A percentile compares a stretch with the other conserved stretches of the same genome.
phyloP scores from a whole-genome alignment of 92 coral and sea anemone species.

The Meandrina meandrites region DNA sequence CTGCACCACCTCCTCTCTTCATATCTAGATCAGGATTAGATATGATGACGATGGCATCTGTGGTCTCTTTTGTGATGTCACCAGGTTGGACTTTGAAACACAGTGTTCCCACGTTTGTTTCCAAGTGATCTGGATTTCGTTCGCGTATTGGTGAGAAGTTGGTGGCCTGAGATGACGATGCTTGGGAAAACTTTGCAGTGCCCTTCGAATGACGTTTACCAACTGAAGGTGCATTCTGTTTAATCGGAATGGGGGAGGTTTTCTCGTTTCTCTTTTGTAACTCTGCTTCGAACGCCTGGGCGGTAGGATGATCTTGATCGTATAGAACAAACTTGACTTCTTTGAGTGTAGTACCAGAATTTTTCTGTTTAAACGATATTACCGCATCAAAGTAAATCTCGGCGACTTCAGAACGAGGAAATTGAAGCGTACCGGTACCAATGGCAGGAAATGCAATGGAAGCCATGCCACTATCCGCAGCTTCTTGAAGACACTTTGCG shows the following conservation, averaged over 20 bases:
- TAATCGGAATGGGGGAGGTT: not conserved
- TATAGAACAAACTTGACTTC: conserved; percentile 69
- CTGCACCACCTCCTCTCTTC: conserved; percentile 49
- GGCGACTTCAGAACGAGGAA: conserved; percentile 69
- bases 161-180: not conserved
- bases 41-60: conserved; percentile 57
- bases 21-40: conserved; percentile 56
- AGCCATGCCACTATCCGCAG: conserved; percentile 7
- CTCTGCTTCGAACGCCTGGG: conserved; percentile 62
- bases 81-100: conserved; percentile 60
- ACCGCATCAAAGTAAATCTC: conserved; percentile 63
- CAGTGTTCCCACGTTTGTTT: conserved; percentile 39
- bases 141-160: conserved; percentile 24
- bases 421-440: conserved; percentile 74
- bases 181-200: not conserved
- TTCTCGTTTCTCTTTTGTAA: conserved; percentile 12
- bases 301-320: conserved; percentile 57
- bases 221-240: no score
- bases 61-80: conserved; percentile 54
- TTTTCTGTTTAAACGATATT: conserved; percentile 35
- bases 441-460: conserved; percentile 76
- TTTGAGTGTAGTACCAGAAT: conserved; percentile 55
- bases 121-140: conserved; percentile 33
- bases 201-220: no score
- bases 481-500: conserved; percentile 48